Conservation (phyloP, 2,113 vertebrate genomes). For the Onychorhynchus coronatus region DNA sequence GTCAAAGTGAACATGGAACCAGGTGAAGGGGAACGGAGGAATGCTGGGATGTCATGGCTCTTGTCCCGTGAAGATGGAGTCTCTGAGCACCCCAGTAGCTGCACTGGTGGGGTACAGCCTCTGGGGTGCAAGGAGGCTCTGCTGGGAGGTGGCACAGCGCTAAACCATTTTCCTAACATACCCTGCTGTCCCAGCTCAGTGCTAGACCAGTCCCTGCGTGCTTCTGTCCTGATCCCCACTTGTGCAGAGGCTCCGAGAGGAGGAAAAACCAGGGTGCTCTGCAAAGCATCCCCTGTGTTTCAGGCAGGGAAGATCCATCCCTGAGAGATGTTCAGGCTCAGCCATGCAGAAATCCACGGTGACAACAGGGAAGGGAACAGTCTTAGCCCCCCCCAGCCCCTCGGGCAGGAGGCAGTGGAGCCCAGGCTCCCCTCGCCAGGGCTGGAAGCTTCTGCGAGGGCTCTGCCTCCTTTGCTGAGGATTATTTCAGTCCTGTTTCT, state of each 20-base stretch:
- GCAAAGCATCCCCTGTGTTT: not conserved
- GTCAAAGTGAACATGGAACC: rapidly evolving
- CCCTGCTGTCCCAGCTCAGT: not conserved
- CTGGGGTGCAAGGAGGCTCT: not conserved
- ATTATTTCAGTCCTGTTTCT: not conserved
- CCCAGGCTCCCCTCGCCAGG: not conserved
- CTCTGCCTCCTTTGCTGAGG: not conserved
- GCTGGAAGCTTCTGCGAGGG: not conserved
- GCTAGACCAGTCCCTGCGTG: rapidly evolving
- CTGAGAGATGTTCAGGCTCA: not conserved
- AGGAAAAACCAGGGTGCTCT: not conserved
- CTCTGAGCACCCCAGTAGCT: rapidly evolving
- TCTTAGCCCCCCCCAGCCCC: not conserved
- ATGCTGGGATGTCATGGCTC: rapidly evolving
- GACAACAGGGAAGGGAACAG: rapidly evolving
- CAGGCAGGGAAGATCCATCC: not conserved
- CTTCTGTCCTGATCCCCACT: not conserved
- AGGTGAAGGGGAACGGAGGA: not conserved
- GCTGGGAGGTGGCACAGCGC: not conserved
- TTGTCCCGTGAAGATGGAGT: rapidly evolving
- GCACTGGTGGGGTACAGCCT: rapidly evolving
- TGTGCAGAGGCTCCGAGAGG: not conserved
- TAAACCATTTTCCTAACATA: not conserved
- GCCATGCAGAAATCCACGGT: not conserved
- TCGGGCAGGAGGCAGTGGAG: rapidly evolving